Evolutionary conservation across 2,888 invertebrate species (phyloP), one percentile per base, ranked within the genome.

Genomic region (Plemyria rubiginata): DNA sequence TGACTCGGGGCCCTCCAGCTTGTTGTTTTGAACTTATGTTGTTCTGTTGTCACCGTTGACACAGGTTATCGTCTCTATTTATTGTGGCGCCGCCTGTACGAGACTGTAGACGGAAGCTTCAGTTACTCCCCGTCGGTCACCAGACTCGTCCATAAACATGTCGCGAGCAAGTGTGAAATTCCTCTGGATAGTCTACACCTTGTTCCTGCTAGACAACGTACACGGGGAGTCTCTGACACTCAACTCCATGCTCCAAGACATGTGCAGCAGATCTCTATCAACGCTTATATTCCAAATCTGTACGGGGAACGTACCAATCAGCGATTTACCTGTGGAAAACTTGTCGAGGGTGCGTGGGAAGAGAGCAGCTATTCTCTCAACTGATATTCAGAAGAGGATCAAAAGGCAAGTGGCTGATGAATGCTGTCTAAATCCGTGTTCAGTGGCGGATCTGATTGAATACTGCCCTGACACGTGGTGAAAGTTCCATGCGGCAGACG

Each of bases 21-120:
- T 90, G 89, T 90, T 91, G 88, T 91, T 91, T 87, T 90, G 88
- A 88, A 90, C 88, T 88, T 83, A 83, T 82, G 81, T 80, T 82
- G 76, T 82, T 82, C 81, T 84, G 82, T 86, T 81, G 82, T 83
- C 81, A 82, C 78, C 78, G 83, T 86, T 88, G 87, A 90, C 87
- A 88, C 84, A 87, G 88, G 91, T 89, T 92, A 91, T 91, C 91
- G 72, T 74, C 75, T 85, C 80, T 89, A 88, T 90, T 89, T 90
- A 87, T 84, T 87, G 82, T 82, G 81, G 73, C 81, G 82, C 78
- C 78, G 72, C 73, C 77, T 77, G 70, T 66, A 74, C 68, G 76
- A 71, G 72, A 76, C 79, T 75, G 80, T 80, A 88, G 84, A 88
- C 87, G 90, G 88, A 88, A 88, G 83, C 81, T 76, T 77, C 83